Base-by-base conservation (phyloP, 2,797 vertebrate species). In the Malurus splendens region DNA sequence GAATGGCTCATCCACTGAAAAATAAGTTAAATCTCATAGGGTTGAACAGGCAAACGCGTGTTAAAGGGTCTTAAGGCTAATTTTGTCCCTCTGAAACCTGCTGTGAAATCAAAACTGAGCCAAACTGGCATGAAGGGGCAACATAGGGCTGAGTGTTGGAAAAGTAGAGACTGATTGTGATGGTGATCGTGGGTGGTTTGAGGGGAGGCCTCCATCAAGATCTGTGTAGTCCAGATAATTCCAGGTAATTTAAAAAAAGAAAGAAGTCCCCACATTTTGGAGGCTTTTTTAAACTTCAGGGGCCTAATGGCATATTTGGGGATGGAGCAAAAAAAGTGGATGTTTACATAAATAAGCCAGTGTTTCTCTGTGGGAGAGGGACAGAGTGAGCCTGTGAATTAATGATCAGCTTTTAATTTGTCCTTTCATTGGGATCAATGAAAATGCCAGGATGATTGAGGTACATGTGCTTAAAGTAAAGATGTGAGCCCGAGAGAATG, bases 381-480 rank as follows among this genome's bases (percentile, higher is more conserved):
- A 23, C 27, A 9, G 11, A 85, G 19, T 60, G 55, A 91, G 27
- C 30, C 77, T n/a, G 41, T 85, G 76, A 91, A 91, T 93, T 95
- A 93, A 82, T 65, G 47, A 87, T 65, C 71, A 61, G 87, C 81
- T 95, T 90, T 95, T 93, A 95, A 94, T 93, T 94, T 93, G 66
- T 90, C 71, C 67, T 90, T 94, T 92, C 85, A 74, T 79, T 84
- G 64, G 42, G 52, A 87, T 87, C 80, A 92, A 71, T 95, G 87
- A 93, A 94, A 89, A 93, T 89, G 77, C 86, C 89, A 89, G 74
- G 83, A 87, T 89, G 85, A 90, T 76, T 90, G 89, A 86, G 24
- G 64, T 90, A 54, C 87, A 83, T 90, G 70, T 62, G 36, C 80
- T 93, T 51, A 50, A 30, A 66, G 82, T 56, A 87, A 89, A 90